Evolutionary conservation across 2,113 vertebrate genomes (phyloP).

Genomic region (Atrichornis clamosus): DNA sequence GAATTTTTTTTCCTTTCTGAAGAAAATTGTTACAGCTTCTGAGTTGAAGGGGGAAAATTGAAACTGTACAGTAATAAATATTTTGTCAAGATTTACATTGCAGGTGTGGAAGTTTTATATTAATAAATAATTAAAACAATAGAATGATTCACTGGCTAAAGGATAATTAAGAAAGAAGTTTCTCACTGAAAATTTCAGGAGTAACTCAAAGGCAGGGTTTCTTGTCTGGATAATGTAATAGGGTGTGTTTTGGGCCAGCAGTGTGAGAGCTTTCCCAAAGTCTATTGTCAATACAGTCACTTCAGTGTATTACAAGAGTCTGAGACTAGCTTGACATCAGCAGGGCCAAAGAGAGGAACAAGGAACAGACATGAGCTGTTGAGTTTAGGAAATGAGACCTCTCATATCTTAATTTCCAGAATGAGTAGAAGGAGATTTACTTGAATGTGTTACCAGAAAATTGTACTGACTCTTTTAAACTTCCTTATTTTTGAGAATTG

Average conservation of each 20-base stretch:
- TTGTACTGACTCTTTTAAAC: background rate
- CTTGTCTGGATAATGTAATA: background rate
- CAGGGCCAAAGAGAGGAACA: background rate
- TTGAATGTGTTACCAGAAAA: background rate
- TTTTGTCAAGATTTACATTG: constrained; percentile 34
- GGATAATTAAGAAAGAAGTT: background rate
- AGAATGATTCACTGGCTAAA: background rate
- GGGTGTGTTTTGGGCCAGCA: background rate
- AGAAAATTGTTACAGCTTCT: constrained; percentile 30
- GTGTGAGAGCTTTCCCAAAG: background rate
- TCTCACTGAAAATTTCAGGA: background rate
- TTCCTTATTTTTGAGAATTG: background rate
- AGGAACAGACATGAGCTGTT: background rate
- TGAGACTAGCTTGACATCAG: background rate
- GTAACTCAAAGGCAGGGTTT: background rate
- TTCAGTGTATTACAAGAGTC: background rate
- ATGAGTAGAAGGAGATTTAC: background rate
- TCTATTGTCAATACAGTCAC: background rate
- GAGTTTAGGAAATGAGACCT: background rate
- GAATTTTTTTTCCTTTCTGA: constrained; percentile 22
- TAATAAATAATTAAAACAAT: background rate
- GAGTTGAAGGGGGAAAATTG: constrained; percentile 29
- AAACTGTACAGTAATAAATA: constrained; percentile 20
- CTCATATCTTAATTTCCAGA: background rate
- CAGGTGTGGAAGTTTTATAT: background rate